These are phyloP conservation scores for Drosophila hydei DNA, from an alignment of 1,140 invertebrate species.

Conservation along the genomic window DNA sequence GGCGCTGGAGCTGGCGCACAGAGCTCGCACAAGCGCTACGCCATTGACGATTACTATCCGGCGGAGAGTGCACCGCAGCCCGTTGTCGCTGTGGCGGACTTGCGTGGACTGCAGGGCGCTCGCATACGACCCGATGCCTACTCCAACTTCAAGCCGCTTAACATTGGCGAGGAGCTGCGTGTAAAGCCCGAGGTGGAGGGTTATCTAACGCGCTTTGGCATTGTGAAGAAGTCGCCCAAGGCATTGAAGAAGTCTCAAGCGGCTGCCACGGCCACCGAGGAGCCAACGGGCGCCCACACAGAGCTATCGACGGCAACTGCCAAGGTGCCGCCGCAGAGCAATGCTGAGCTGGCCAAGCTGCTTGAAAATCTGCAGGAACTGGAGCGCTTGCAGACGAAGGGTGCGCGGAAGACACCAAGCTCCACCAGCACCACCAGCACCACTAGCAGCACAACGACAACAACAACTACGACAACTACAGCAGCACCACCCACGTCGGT, in stretches of 20 bases:
- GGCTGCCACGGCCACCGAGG: constrained; percentile 40
- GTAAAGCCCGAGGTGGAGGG: constrained; percentile 80
- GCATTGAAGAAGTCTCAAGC: constrained; percentile 62
- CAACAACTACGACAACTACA: constrained; percentile 31
- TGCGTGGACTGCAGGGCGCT: constrained; percentile 63
- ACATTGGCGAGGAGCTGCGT: constrained; percentile 78
- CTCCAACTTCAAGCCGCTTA: constrained; percentile 76
- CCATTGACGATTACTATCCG: constrained; percentile 73
- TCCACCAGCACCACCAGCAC: constrained; percentile 21
- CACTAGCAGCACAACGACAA: constrained; percentile 28
- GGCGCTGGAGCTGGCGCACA: constrained; percentile 20
- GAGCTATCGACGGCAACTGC: constrained; percentile 67
- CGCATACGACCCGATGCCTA: constrained; percentile 77
- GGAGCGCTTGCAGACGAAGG: constrained; percentile 83
- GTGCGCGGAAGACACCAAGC: constrained; percentile 6
- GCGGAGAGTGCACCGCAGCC: constrained; percentile 77
- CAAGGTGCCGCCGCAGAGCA: constrained; percentile 41
- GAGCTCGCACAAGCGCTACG: constrained; percentile 62
- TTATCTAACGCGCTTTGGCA: constrained; percentile 79
- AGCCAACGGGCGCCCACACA: constrained; percentile 62
- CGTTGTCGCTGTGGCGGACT: constrained; percentile 64
- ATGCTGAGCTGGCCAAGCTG: constrained; percentile 68
- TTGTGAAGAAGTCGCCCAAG: constrained; percentile 73
- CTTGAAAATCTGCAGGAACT: constrained; percentile 75
- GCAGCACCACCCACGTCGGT: constrained; percentile 27